Base-by-base conservation (phyloP, 92 coral and sea anemone genomes). In the Meandrina meandrites region DNA sequence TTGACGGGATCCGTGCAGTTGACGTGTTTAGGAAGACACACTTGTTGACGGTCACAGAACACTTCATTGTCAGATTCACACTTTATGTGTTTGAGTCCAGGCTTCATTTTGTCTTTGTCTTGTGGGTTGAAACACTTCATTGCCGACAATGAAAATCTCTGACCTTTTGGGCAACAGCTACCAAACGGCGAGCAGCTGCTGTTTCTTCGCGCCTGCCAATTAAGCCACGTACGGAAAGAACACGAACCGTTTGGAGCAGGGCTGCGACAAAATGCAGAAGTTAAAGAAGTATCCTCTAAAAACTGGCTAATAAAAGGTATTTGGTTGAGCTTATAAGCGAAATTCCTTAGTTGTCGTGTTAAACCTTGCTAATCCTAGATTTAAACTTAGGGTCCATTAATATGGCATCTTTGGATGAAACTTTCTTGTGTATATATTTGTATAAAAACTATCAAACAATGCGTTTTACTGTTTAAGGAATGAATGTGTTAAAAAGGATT, bases 161-260 rank as follows among this genome's bases (percentile, higher is more conserved):
- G 15, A 22, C 71, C 73, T 19, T 64, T 16, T 2, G 71, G 69
- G 30, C 87, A 84, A 34, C 80, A 76, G 1, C 56, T 32, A n/a
- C 72, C 81, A 84, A 74, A 74, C 3, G 87, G 87, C 19, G 87
- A 73, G 40, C 79, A 74, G 57, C 80, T 84, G 42, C 75, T 84
- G 81, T 84, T 31, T 19, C 35, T 60, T 3, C 81, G 72, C 36
- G 69, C 36, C 42, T 70, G 50, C 87, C 87, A 84, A 19, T 74
- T 17, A 5, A 84, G 81, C 80, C 74, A 14, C 24, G 24, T 35
- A 18, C 79, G 13, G 36, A 73, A 84, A 35, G 87, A 73, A 76
- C 87, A 84, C 35, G 74, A 76, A 24, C 81, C 77, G 30, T 81
- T 68, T 67, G 62, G 76, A 31, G 67, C 85, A 69, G 76, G 47